Evolutionary conservation across 1,140 invertebrate species (phyloP).

Genomic region (Papilio glaucus): DNA sequence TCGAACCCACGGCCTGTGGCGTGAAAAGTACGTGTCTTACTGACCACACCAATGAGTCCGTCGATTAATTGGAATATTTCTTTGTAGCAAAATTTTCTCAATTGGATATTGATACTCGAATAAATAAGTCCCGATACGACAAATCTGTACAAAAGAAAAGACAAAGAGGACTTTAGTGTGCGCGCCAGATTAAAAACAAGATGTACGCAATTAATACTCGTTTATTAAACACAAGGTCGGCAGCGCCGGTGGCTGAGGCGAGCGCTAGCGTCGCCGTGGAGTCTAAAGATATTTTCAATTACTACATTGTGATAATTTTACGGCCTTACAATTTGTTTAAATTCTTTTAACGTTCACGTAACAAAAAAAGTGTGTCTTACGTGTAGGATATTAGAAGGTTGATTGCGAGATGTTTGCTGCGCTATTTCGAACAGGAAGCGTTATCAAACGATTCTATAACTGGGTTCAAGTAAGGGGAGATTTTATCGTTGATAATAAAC

Average conservation of each 20-base stretch:
- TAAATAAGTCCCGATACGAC: not conserved
- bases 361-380: not conserved
- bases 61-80: too few relatives aligned
- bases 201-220: slow-evolving; percentile 2
- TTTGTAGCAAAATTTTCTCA: too few relatives aligned
- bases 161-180: not conserved
- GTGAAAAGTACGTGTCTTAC: too few relatives aligned
- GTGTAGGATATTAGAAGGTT: too few relatives aligned
- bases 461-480: too few relatives aligned
- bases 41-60: too few relatives aligned
- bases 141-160: not conserved
- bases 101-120: not conserved
- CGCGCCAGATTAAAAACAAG: not conserved
- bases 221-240: not conserved
- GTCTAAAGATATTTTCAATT: slow-evolving; percentile 16
- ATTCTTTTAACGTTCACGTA: not conserved
- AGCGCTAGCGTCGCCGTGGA: not conserved
- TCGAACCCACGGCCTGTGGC: too few relatives aligned
- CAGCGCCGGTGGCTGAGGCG: not conserved
- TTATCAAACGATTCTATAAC: too few relatives aligned
- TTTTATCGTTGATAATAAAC: too few relatives aligned
- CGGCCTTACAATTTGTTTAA: slow-evolving; percentile 4
- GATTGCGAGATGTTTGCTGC: too few relatives aligned
- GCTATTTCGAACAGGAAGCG: too few relatives aligned
- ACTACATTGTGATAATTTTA: slow-evolving; percentile 5